Evolutionary conservation across 2,797 vertebrate genomes (phyloP), one percentile per base, ranked within the genome.

Genomic region (Fratercula arctica): DNA sequence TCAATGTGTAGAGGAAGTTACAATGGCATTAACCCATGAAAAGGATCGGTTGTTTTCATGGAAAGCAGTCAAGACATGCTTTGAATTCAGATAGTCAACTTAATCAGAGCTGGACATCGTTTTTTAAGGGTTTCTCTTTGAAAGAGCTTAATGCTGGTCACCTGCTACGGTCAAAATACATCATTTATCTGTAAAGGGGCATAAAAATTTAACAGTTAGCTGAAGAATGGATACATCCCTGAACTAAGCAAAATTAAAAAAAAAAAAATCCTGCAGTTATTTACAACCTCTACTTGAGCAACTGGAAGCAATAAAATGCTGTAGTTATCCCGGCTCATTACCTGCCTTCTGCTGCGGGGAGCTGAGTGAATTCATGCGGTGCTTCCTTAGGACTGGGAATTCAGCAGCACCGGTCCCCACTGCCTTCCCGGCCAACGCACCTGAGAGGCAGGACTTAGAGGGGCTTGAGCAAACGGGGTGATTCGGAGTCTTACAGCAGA

Each of bases 31-130:
- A 90, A 97, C 96, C 98, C 98, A 93, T 98, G 82, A 97, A 98
- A 98, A 98, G 97, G 96, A 97, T 97, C 96, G 90, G 86, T 98
- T 98, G 97, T 99, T 98, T 98, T 98, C 98, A 98, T 97, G 97
- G 98, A 98, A 97, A 98, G 98, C 98, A 93, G 96, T 91, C 79
- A 97, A 95, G 97, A 98, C 98, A 98, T 98, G 97, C 94, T 88
- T 98, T 98, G 98, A 98, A 99, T 98, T 98, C 97, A 98, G 97
- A 99, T 98, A 97, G 87, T 92, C 75, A 95, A 95, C 77, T 95
- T 97, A 97, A 97, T 98, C 97, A 96, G 97, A 97, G 95, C 90
- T 85, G 75, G 88, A 97, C 79, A 91, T 96, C 31, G 41, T 97
- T 97, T 95, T 81, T 89, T 93, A 93, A 96, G 70, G 31, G 85